A percentile compares a stretch with the other conserved stretches of the same genome.
phyloP scores from a whole-genome alignment of 23 tunicate genomes.

The Halocynthia aurantium region DNA sequence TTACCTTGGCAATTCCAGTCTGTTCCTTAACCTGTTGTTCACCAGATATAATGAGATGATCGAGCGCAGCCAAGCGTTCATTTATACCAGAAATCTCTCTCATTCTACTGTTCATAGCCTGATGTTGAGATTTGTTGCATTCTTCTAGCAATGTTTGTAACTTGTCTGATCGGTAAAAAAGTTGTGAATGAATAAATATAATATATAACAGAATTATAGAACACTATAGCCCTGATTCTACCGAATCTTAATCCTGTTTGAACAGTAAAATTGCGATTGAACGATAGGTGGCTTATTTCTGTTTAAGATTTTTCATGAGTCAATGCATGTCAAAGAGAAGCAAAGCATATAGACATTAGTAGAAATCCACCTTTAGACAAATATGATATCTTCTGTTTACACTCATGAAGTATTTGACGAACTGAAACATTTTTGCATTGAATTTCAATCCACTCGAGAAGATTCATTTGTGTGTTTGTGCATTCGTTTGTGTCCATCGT shows the following conservation, averaged over 20 bases:
- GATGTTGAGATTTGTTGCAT: constrained; percentile 18
- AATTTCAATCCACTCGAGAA: constrained; percentile 66
- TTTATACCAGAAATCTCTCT: constrained; percentile 49
- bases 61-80: constrained; percentile 42
- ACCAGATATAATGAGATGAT: constrained; percentile 36
- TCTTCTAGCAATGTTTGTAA: constrained; percentile 18
- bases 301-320: too few relatives aligned
- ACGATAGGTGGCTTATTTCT: too few relatives aligned
- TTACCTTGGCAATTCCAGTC: constrained; percentile 63
- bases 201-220: too few relatives aligned
- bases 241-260: too few relatives aligned
- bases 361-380: constrained; percentile 23
- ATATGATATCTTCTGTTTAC: constrained; percentile 28
- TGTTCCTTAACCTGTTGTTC: constrained; percentile 43
- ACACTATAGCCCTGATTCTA: too few relatives aligned
- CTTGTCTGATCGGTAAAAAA: constrained; percentile 27
- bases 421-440: constrained; percentile 47
- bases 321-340: too few relatives aligned
- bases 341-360: too few relatives aligned
- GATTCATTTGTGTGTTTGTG: constrained; percentile 1
- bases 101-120: constrained; percentile 30
- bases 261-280: too few relatives aligned
- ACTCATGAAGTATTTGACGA: constrained; percentile 24
- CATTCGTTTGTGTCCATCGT: not conserved
- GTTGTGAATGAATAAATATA: too few relatives aligned